A percentile compares a stretch with the other conserved stretches of the same genome.
Conservation (phyloP, 2,888 invertebrate genomes). For the Ormyrus nitidulus region DNA sequence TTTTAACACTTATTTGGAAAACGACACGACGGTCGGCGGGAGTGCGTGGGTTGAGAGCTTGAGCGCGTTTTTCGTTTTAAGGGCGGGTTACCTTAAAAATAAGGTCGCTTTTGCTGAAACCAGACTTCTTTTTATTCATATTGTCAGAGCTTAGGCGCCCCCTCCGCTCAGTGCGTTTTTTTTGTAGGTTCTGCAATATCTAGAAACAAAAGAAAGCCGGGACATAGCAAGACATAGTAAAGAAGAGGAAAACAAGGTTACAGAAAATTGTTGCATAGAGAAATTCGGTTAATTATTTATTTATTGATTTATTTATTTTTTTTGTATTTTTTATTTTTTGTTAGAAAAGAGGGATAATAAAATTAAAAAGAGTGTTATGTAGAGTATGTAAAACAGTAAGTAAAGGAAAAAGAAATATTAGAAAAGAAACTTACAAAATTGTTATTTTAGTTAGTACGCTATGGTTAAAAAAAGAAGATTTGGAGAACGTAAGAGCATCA, state of each 20-base stretch:
- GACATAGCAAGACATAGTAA: slow-evolving; percentile 87
- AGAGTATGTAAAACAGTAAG: slow-evolving; percentile 27
- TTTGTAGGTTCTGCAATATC: slow-evolving; percentile 99
- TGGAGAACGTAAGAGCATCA: slow-evolving; percentile 47
- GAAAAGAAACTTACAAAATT: slow-evolving; percentile 48
- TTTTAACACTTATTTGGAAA: slow-evolving; percentile 19
- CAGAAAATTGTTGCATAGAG: slow-evolving; percentile 69
- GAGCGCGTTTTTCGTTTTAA: slow-evolving; percentile 68
- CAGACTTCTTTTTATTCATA: slow-evolving; percentile 90
- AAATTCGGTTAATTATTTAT: slow-evolving; percentile 50
- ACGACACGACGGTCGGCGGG: slow-evolving; percentile 56
- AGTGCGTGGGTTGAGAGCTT: slow-evolving; percentile 69
- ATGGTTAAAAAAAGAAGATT: slow-evolving; percentile 41
- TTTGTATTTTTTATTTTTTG: slow-evolving; percentile 18
- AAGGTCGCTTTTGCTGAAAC: slow-evolving; percentile 97
- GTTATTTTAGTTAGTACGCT: slow-evolving; percentile 48
- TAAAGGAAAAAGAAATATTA: slow-evolving; percentile 50
- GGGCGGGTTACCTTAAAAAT: slow-evolving; percentile 97
- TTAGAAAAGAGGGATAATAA: slow-evolving; percentile 16
- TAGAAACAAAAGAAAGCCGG: slow-evolving; percentile 90
- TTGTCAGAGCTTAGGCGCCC: slow-evolving; percentile 96
- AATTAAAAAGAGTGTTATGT: slow-evolving; percentile 38
- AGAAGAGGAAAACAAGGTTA: slow-evolving; percentile 71
- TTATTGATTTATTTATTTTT: slow-evolving; percentile 31
- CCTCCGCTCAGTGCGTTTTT: slow-evolving; percentile 98